Evolutionary conservation across 2,113 vertebrate species (phyloP), one percentile per base, ranked within the genome.

Genomic region (Climacteris rufus): DNA sequence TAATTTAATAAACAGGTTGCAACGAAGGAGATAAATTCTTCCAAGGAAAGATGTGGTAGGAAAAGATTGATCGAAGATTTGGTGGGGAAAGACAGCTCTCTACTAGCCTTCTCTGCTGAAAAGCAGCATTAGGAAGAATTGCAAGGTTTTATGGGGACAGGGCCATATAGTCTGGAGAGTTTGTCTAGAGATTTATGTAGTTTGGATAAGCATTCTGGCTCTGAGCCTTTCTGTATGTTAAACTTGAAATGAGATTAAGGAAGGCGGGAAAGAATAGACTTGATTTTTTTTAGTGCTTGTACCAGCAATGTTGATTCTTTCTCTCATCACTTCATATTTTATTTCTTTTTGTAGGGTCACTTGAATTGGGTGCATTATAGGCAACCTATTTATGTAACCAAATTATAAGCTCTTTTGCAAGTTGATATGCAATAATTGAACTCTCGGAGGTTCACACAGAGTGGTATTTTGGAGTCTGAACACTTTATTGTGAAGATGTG

Each of bases 171-270:
- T 39, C 53, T 83, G 39, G 19, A 50, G 63, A 83, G 47, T 88
- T 90, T 96, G 45, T 87, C 54, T 77, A 57, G 59, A 92, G 90
- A 92, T 97, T 95, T 94, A 95, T 92, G 68, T 75, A 63, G 72
- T 83, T 93, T 92, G 92, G 64, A 90, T 92, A 96, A 94, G 76
- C 11, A 16, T 95, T 86, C 72, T 95, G 91, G 79, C 94, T 81
- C 76, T 54, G 76, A 92, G 72, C 72, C 86, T 83, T 94, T 92
- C 72, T 90, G 11, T 83, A 60, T 78, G 76, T 90, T 93, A 95
- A 78, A 75, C 53, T 89, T 87, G 52, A 97, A 89, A 83, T 63
- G 24, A 83, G 70, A 93, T 89, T 71, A 92, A 50, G 61, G 78
- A 45, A 90, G 35, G 61, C 0, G 1, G 60, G 31, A 84, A 92